Base-by-base conservation (phyloP, 2,888 invertebrate genomes). In the Sminthurinus aureus region DNA sequence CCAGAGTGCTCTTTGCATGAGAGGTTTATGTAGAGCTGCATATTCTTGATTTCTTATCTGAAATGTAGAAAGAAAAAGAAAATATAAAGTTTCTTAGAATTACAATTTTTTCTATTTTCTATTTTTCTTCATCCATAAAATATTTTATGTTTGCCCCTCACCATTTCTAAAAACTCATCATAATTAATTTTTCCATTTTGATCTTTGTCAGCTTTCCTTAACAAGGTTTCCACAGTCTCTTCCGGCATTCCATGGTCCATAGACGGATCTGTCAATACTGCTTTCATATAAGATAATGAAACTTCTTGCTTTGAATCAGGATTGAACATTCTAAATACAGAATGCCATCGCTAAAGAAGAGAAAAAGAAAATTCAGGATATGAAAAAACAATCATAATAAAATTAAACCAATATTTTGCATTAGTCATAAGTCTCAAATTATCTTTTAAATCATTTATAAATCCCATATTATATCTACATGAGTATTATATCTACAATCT, bases 151-250 rank as follows among this genome's bases (percentile, higher is more conserved):
- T 15, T 13, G 4, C 2, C 4, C 2, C 58, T 58, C 84, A 90
- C 90, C 94, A 95, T 94, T 67, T 93, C 92, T 51, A 96, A 92
- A 88, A 95, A 95, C 90, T 97, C 97, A 89, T 96, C 95, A 89
- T 96, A 96, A 89, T 95, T 96, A 11, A 97, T 95, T 89, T 95
- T 95, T 38, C 96, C 96, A 90, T 94, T 93, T 88, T 92, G 91
- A 89, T 85, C 93, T 89, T 85, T 86, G 84, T 90, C 90, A n/a
- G 89, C 89, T 79, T 86, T 87, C 12, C 89, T 85, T n/a, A 90
- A 86, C 52, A 90, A 88, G 80, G 89, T 87, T 20, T 89, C 88
- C 8, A 90, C 88, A 50, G 89, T 88, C 81, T 89, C 89, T 24
- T 88, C 86, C 20, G 90, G 89, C 80, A 89, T 88, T 24, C 64